A percentile compares a stretch with the other conserved stretches of the same genome.
Evolutionary conservation across 2,113 vertebrate genomes (phyloP).

Genomic region (Okapia johnstoni): DNA sequence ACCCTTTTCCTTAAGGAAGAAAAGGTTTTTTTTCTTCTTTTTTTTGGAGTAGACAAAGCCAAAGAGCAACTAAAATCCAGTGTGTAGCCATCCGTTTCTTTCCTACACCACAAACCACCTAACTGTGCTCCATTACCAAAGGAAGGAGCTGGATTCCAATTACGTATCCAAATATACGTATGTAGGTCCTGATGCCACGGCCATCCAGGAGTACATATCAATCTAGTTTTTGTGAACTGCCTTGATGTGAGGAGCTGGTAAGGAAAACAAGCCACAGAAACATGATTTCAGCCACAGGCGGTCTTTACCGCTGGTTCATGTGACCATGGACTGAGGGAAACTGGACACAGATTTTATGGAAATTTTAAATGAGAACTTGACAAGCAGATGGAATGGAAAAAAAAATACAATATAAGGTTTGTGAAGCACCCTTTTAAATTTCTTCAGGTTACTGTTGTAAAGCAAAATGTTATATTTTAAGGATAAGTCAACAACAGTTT

Average conservation of each 20-base stretch:
- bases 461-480: constrained; percentile 17
- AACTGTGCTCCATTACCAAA: not conserved
- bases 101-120: not conserved
- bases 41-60: not conserved
- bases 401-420: not conserved
- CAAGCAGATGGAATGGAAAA: not conserved
- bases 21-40: not conserved
- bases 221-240: not conserved
- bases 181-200: not conserved
- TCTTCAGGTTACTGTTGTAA: not conserved
- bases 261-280: not conserved
- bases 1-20: not conserved
- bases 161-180: not conserved
- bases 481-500: not conserved
- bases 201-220: not conserved
- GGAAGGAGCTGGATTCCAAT: not conserved
- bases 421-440: not conserved
- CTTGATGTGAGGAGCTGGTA: not conserved
- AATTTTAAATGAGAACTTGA: not conserved
- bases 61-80: not conserved
- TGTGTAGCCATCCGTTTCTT: not conserved
- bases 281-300: not conserved
- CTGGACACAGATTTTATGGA: not conserved
- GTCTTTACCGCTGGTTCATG: not conserved
- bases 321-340: not conserved